Conservation (phyloP, 2,888 invertebrate species). For the Limnephilus auricula region DNA sequence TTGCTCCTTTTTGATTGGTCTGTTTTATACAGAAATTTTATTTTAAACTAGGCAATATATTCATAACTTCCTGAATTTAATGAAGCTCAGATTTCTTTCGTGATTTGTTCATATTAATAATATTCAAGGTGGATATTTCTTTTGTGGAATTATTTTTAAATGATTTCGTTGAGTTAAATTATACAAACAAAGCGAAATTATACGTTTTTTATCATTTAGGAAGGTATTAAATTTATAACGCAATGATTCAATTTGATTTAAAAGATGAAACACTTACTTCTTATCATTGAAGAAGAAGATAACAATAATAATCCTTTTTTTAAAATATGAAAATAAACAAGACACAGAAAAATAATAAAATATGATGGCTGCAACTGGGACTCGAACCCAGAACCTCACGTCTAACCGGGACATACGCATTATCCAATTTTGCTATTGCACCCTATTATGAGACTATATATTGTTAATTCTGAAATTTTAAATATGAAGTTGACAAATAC, state of each 20-base stretch:
- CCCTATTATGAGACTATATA: too few species aligned
- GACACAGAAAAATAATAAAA: too few species aligned
- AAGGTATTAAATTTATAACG: not conserved
- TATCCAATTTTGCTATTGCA: too few species aligned
- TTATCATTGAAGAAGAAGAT: too few species aligned
- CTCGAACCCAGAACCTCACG: too few species aligned
- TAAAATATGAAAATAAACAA: too few species aligned
- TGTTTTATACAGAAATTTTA: not conserved
- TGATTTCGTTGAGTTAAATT: not conserved
- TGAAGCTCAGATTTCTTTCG: not conserved
- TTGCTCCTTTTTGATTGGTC: not conserved
- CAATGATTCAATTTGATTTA: not conserved
- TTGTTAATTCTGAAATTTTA: too few species aligned
- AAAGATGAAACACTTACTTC: not conserved
- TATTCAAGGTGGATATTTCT: not conserved
- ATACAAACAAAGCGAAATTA: not conserved
- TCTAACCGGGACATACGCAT: too few species aligned
- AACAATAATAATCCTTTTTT: too few species aligned
- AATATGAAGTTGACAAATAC: too few species aligned
- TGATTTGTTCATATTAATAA: not conserved
- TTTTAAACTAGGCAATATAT: not conserved
- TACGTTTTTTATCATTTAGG: not conserved
- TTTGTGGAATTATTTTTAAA: not conserved
- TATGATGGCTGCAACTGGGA: too few species aligned
- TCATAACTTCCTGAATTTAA: slow-evolving; percentile 17